These are phyloP conservation scores for Clarias laeviceps DNA, from an alignment of 2,797 vertebrate genomes.

Conservation along the genomic window DNA sequence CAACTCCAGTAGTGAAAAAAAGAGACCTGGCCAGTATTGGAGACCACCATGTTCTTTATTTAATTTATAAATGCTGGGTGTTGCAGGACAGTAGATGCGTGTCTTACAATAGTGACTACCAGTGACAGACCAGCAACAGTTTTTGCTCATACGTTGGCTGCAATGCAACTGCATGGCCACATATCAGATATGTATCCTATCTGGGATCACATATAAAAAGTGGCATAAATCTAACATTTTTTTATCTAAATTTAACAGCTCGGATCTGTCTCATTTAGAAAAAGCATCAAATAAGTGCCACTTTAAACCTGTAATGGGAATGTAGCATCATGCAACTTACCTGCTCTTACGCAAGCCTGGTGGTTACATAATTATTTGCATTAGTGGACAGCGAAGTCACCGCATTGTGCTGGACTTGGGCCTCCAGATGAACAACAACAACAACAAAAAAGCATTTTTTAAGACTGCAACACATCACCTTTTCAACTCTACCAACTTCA, in stretches of 20 bases:
- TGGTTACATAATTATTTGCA: not conserved
- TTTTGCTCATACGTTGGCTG: slow-evolving; percentile 12
- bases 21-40: not conserved
- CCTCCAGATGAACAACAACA: not conserved
- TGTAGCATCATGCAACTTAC: not conserved
- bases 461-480: slow-evolving; percentile 40
- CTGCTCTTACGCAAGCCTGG: not conserved
- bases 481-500: slow-evolving; percentile 16
- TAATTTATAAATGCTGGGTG: not conserved
- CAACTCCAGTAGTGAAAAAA: slow-evolving; percentile 10
- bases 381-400: not conserved
- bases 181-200: slow-evolving; percentile 1
- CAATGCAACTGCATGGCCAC: slow-evolving; percentile 14
- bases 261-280: not conserved
- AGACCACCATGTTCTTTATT: not conserved
- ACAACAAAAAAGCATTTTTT: not conserved
- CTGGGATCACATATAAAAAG: slow-evolving; percentile 5
- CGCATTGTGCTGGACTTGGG: not conserved
- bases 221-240: slow-evolving; percentile 1
- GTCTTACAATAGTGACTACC: not conserved
- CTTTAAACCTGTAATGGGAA: slow-evolving; percentile 22
- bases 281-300: slow-evolving; percentile 11
- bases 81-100: slow-evolving; percentile 5
- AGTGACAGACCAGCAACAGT: not conserved
- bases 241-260: not conserved